Conservation (phyloP, 2,888 invertebrate genomes). For the Hymenopus coronatus region DNA sequence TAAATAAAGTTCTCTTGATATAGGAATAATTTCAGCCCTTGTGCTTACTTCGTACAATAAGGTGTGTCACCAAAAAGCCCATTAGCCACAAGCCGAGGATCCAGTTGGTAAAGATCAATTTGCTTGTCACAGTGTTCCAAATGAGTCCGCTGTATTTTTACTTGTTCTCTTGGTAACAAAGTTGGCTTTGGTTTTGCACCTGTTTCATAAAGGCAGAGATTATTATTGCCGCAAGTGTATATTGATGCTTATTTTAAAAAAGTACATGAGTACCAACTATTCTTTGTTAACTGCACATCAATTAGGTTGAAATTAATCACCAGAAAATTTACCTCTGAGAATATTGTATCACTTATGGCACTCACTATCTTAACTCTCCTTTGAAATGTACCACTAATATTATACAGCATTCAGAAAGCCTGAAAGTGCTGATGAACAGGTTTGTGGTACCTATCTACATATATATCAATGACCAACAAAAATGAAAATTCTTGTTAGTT, state of each 20-base stretch:
- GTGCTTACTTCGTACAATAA: background rate
- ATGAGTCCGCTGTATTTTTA: conserved; percentile 56
- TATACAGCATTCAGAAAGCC: too few relatives aligned
- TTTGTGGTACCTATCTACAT: too few relatives aligned
- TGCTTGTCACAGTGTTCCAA: conserved; percentile 85
- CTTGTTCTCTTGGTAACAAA: conserved; percentile 3
- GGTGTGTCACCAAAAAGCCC: background rate
- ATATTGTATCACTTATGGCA: too few relatives aligned
- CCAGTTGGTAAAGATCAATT: conserved; percentile 66
- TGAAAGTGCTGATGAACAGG: too few relatives aligned
- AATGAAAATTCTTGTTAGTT: too few relatives aligned
- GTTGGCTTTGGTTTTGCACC: conserved; percentile 10
- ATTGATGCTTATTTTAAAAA: background rate
- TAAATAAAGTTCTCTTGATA: too few relatives aligned
- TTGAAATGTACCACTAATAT: too few relatives aligned
- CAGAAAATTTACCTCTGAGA: too few relatives aligned
- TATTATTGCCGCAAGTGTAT: background rate
- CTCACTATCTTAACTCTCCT: too few relatives aligned
- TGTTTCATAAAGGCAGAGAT: background rate
- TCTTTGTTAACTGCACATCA: too few relatives aligned
- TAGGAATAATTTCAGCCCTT: background rate
- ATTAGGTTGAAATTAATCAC: too few relatives aligned
- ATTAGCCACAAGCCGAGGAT: conserved; percentile 39
- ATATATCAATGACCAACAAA: too few relatives aligned
- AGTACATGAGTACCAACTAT: background rate